Evolutionary conservation across 2,888 invertebrate genomes (phyloP).

Genomic region (Chrysodeixis includens): DNA sequence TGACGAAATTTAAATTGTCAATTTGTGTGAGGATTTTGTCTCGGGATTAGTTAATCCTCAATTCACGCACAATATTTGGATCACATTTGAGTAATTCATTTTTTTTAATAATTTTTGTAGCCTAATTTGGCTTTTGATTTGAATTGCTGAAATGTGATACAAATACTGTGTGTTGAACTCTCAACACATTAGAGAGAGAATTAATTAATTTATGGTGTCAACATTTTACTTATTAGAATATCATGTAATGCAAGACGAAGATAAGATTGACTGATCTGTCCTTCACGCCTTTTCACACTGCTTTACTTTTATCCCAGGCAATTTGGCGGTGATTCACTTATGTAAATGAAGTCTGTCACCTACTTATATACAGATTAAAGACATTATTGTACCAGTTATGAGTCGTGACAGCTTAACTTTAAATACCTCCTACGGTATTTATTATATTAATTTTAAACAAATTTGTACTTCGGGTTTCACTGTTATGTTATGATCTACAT

Average conservation of each 20-base stretch:
- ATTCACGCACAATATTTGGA: too few species aligned
- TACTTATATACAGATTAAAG: conserved; percentile 17
- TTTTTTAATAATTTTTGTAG: too few species aligned
- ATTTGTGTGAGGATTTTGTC: too few species aligned
- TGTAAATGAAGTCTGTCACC: conserved; percentile 37
- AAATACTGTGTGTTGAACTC: too few species aligned
- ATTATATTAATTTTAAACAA: neutral
- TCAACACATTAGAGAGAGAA: too few species aligned
- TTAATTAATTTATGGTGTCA: too few species aligned
- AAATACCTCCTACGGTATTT: conserved; percentile 14
- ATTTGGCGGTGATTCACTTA: conserved; percentile 25
- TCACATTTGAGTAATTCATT: too few species aligned
- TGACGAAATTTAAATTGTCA: conserved; percentile 43
- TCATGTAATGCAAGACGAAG: too few species aligned
- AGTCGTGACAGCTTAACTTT: conserved; percentile 32
- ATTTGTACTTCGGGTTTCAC: neutral
- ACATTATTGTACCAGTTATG: conserved; percentile 30
- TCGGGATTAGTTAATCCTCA: too few species aligned
- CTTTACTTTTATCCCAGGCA: conserved; percentile 8
- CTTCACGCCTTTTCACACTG: conserved; percentile 18
- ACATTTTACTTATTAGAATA: too few species aligned
- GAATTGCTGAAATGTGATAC: too few species aligned
- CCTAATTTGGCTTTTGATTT: too few species aligned
- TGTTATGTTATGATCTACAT: neutral
- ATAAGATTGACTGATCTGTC: conserved; percentile 15